Base-by-base conservation (phyloP, 2,113 vertebrate genomes). In the Chitala chitala region DNA sequence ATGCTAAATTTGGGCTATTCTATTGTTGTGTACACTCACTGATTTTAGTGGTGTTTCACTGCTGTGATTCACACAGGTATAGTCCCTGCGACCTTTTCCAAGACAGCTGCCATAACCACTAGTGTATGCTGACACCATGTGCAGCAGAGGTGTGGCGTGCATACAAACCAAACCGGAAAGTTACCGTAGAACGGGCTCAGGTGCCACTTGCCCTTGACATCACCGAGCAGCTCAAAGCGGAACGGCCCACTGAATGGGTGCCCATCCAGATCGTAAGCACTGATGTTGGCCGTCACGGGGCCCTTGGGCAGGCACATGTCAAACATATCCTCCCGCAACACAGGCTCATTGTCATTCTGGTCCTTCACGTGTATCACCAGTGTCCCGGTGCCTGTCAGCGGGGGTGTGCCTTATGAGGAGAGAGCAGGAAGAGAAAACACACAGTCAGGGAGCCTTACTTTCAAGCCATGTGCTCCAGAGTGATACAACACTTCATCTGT, bases 371-470 rank as follows among this genome's bases (percentile, higher is more conserved):
- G 1, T 44, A 88, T 83, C 0, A 5, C 75, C 1, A 87, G 77
- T 1, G 81, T 83, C 22, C 77, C 81, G 2, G 87, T 87, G n/a
- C 77, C 69, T 0, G 86, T 89, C 84, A 77, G 26, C 17, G 66
- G 78, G 29, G 86, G 86, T n/a, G 33, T 1, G 17, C 84, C 89
- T 90, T 74, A n/a, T 20, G 46, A n/a, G 2, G 54, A 10, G 26
- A 75, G n/a, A 77, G 46, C 76, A 17, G 73, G 1, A 31, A 3
- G 9, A 8, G 15, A 5, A 59, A 6, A n/a, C 17, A 65, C 36
- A 7, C 15, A 26, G 20, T 15, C 20, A 71, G 36, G 20, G 38
- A 46, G 64, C n/a, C n/a, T n/a, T n/a, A n/a, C n/a, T n/a, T n/a
- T n/a, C n/a, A n/a, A n/a, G n/a, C n/a, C n/a, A n/a, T n/a, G n/a